Conservation (phyloP, 2,113 vertebrate genomes). For the Lasiurus cinereus region DNA sequence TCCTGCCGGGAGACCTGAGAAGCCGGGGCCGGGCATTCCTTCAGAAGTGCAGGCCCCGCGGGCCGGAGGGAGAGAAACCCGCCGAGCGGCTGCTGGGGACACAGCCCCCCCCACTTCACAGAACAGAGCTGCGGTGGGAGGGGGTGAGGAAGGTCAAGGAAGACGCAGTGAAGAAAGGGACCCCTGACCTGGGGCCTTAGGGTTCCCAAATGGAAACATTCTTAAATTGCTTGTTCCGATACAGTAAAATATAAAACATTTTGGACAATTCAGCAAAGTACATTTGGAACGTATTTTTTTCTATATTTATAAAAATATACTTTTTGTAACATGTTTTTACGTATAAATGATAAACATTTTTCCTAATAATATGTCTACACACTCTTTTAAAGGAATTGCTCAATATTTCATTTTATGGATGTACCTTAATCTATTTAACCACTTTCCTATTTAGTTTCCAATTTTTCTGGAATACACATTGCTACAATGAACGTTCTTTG, state of each 20-base stretch:
- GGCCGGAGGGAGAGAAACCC: neutral
- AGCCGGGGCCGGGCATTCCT: neutral
- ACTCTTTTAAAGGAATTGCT: slow-evolving; percentile 40
- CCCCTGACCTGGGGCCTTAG: neutral
- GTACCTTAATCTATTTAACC: slow-evolving; percentile 33
- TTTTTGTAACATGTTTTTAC: slow-evolving; percentile 35
- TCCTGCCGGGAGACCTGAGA: neutral
- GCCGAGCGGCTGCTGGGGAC: neutral
- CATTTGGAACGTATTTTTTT: slow-evolving; percentile 19
- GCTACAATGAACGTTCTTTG: slow-evolving; percentile 33
- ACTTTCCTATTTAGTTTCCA: slow-evolving; percentile 48
- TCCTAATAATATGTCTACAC: neutral
- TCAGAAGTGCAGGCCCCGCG: neutral
- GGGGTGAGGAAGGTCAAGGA: neutral
- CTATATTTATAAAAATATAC: slow-evolving; percentile 45
- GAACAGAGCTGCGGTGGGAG: neutral
- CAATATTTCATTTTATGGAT: neutral
- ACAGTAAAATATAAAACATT: slow-evolving; percentile 41
- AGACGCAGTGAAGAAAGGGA: neutral
- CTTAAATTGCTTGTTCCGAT: neutral
- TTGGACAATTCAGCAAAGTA: slow-evolving; percentile 36
- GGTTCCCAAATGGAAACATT: slow-evolving; percentile 12
- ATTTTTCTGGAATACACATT: slow-evolving; percentile 58
- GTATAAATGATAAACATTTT: slow-evolving; percentile 18
- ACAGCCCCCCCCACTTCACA: neutral